Conservation (phyloP, 1,140 invertebrate species). For the Drosophila takahashii region DNA sequence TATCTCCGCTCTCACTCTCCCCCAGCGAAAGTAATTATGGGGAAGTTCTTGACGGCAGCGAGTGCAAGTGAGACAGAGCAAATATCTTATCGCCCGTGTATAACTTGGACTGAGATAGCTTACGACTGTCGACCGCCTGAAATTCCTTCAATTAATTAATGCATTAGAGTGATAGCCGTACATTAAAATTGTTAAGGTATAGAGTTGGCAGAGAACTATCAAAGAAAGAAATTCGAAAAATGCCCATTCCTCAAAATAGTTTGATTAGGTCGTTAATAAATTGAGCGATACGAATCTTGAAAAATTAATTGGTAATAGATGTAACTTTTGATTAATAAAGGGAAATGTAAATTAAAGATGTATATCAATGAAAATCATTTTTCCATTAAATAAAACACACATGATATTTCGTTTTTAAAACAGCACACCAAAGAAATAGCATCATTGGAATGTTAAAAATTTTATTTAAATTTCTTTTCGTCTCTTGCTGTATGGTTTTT, state of each 20-base stretch:
- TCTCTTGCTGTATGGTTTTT: constrained; percentile 21
- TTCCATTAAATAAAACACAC: constrained; percentile 19
- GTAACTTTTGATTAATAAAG: background rate
- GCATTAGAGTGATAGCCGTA: constrained; percentile 14
- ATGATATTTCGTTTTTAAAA: constrained; percentile 65
- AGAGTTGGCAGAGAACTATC: background rate
- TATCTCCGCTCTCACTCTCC: constrained; percentile 43
- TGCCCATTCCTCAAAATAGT: background rate
- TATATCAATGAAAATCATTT: no score
- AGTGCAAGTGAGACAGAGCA: constrained; percentile 15
- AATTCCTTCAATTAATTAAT: constrained; percentile 68
- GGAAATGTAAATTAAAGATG: background rate
- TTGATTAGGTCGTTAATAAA: background rate
- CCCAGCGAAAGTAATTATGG: constrained; percentile 54
- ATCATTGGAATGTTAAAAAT: constrained; percentile 84
- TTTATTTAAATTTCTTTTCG: constrained; percentile 69
- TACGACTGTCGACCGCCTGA: constrained; percentile 18
- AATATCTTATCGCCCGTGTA: constrained; percentile 59
- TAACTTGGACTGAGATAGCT: constrained; percentile 37
- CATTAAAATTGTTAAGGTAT: constrained; percentile 22
- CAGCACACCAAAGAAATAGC: constrained; percentile 81
- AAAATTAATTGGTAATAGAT: background rate
- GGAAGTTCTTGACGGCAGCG: constrained; percentile 1
- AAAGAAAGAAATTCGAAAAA: background rate
- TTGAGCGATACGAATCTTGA: background rate